These are phyloP conservation scores for Drosophila gaucha DNA, from an alignment of 2,888 invertebrate genomes.

Conservation along the genomic window DNA sequence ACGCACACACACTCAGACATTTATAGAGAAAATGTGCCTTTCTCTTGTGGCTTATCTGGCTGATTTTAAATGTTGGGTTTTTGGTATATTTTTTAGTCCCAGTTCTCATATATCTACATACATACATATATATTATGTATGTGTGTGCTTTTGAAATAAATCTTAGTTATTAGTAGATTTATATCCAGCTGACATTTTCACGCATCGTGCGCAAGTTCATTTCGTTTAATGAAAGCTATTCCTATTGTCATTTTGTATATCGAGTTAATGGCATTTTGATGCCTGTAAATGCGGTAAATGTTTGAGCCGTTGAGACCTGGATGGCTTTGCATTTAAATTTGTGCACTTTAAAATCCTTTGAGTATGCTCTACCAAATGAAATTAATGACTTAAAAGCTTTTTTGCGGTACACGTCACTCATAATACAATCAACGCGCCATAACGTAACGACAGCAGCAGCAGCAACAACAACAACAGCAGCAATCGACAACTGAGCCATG, in stretches of 20 bases:
- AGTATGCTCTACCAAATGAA: conserved; percentile 60
- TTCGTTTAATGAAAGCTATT: conserved; percentile 30
- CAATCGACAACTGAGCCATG: conserved; percentile 18
- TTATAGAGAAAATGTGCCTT: conserved; percentile 11
- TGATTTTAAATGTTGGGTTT: conserved; percentile 41
- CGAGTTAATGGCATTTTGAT: conserved; percentile 23
- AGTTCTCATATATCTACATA: conserved; percentile 1
- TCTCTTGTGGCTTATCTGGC: conserved; percentile 38
- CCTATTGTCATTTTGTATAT: conserved; percentile 3
- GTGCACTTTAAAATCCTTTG: conserved; percentile 75
- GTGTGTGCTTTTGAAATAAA: conserved; percentile 56
- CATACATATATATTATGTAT: neutral
- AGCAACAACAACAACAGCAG: conserved; percentile 18
- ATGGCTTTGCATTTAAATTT: conserved; percentile 47
- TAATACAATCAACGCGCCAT: conserved; percentile 72
- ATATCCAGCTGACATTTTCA: conserved; percentile 69
- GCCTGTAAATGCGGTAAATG: conserved; percentile 8
- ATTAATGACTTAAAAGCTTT: conserved; percentile 83
- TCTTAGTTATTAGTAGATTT: conserved; percentile 77
- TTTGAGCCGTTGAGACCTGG: neutral
- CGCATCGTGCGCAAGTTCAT: conserved; percentile 61
- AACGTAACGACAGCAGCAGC: conserved; percentile 39
- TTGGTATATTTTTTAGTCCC: conserved; percentile 15
- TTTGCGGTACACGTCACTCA: conserved; percentile 80
- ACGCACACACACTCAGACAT: conserved; percentile 4